Evolutionary conservation across 2,113 vertebrate genomes (phyloP), one percentile per base, ranked within the genome.

Genomic region (Corythornis vintsioides): DNA sequence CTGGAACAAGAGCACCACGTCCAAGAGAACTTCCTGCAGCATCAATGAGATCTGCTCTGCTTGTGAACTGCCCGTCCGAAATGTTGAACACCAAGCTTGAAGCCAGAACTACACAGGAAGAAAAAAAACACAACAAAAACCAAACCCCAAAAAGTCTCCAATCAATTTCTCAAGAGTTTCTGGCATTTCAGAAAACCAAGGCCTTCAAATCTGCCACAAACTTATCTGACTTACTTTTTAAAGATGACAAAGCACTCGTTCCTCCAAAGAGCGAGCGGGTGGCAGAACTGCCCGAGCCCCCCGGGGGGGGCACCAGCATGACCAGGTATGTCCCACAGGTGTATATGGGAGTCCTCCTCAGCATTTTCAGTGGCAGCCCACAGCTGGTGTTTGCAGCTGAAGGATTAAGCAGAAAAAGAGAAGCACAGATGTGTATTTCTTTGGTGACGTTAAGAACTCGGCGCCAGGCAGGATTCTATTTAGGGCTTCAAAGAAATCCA

Each of bases 241-340:
- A 98, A 63, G 99, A 99, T 2, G 99, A 99, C 89, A 99, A 97
- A 90, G 99, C 98, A 92, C 99, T 99, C 80, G 98, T 98, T 52
- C 99, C 99, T 65, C 99, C 99, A 47, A 99, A 99, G 35, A 99
- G 98, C 1, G 99, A 99, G 52, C 99, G 99, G 3, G 99, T 99
- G 59, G 99, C 98, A n/a, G 99, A 99, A 90, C 98, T 99, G 86
- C 99, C 99, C 40, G 99, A 99, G 5, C 99, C 99, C 48, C 99
- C 99, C 1, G 99, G 99, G 45, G 99, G 98, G 1, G 99, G 98
- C n/a, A 98, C 98, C 95, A 99, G 92, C 98, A 99, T 99, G 92
- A 99, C 99, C 93, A 99, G 90, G 91, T 99, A 99, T 0, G 99
- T 99, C 59, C 99, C 99, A 89, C 99, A 99, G 1, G 99, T 98